Evolutionary conservation across 2,888 invertebrate genomes (phyloP).

Genomic region (Agonum fuliginosum): DNA sequence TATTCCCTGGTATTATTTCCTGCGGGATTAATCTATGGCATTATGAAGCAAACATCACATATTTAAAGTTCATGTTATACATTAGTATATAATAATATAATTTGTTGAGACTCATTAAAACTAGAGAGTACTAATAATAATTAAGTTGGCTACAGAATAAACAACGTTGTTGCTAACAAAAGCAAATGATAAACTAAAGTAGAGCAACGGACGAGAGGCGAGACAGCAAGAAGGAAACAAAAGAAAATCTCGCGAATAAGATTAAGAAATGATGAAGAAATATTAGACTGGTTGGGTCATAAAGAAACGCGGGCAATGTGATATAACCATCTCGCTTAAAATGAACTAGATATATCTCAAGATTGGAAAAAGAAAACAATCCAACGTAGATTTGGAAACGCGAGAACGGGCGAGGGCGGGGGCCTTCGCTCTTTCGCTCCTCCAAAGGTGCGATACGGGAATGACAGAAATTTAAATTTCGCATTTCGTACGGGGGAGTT

Average conservation of each 20-base stretch:
- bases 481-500: conserved; percentile 37
- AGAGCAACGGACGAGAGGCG: background rate
- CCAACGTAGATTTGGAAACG: conserved; percentile 44
- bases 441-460: conserved; percentile 47
- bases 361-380: conserved; percentile 63
- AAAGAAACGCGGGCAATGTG: conserved; percentile 61
- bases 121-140: no score
- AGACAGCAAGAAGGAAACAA: conserved; percentile 19
- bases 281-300: conserved; percentile 63
- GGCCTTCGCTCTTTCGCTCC: background rate
- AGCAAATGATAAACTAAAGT: background rate
- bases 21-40: no score
- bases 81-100: no score
- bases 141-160: no score
- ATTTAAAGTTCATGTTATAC: no score
- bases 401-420: background rate
- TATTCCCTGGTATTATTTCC: no score
- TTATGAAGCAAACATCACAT: no score
- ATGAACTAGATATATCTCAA: conserved; percentile 64
- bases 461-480: conserved; percentile 59
- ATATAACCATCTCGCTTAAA: conserved; percentile 57
- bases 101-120: no score
- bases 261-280: conserved; percentile 66
- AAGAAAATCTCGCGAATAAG: conserved; percentile 63
- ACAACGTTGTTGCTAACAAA: background rate